A percentile compares a stretch with the other conserved stretches of the same genome.
phyloP scores from a whole-genome alignment of 1,140 invertebrate species.

The Drosophila insularis region DNA sequence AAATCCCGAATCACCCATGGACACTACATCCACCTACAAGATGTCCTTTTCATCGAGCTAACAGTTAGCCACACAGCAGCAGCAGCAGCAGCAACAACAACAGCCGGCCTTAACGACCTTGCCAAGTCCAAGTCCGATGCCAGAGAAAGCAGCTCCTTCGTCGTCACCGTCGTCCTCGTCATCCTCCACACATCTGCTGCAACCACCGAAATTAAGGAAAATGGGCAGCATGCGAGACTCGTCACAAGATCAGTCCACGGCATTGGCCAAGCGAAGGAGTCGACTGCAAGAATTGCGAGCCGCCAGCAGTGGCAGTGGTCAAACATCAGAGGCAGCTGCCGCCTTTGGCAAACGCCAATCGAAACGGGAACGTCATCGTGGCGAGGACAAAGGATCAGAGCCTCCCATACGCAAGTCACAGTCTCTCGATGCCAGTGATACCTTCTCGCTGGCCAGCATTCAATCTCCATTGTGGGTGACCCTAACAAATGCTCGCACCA shows the following conservation, averaged over 20 bases:
- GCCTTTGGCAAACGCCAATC: slow-evolving; percentile 60
- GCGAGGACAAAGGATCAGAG: not conserved
- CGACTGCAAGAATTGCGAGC: slow-evolving; percentile 63
- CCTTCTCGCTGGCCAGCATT: slow-evolving; percentile 71
- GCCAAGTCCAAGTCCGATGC: not conserved
- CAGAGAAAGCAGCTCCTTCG: not conserved
- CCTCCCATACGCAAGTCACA: slow-evolving; percentile 67
- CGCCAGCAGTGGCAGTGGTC: slow-evolving; percentile 42
- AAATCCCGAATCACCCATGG: slow-evolving; percentile 77
- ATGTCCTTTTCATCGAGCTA: slow-evolving; percentile 81
- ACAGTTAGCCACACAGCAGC: slow-evolving; percentile 68
- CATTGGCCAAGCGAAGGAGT: slow-evolving; percentile 64
- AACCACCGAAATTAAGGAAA: slow-evolving; percentile 62
- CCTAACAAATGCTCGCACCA: slow-evolving; percentile 85
- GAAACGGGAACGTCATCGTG: slow-evolving; percentile 46
- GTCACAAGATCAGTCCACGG: slow-evolving; percentile 33
- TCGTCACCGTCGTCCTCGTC: slow-evolving; percentile 15
- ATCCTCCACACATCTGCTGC: slow-evolving; percentile 31
- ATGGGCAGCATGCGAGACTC: slow-evolving; percentile 56
- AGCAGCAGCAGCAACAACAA: slow-evolving; percentile 34
- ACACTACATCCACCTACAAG: slow-evolving; percentile 70
- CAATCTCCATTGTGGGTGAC: slow-evolving; percentile 86
- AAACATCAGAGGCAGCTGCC: slow-evolving; percentile 40
- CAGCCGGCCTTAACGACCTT: not conserved
- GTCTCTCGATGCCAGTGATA: slow-evolving; percentile 66